Evolutionary conservation across 2,888 invertebrate genomes (phyloP).

Genomic region (Perdita meconis): DNA sequence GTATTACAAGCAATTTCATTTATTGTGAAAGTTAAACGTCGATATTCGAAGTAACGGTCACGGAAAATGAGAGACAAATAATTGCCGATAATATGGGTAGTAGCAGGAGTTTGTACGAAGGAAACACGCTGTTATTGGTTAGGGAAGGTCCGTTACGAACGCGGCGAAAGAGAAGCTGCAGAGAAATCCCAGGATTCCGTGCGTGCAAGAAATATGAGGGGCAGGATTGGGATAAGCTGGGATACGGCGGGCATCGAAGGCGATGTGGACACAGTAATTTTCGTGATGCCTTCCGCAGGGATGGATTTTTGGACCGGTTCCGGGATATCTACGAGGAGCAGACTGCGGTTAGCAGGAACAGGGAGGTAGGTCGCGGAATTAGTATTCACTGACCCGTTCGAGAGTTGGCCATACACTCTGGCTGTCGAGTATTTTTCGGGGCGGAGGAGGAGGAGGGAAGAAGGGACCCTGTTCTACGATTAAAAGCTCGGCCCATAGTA

Average conservation of each 20-base stretch:
- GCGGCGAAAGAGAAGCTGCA: no score
- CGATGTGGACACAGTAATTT: constrained; percentile 27
- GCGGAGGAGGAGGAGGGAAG: neutral
- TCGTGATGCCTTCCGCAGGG: constrained; percentile 27
- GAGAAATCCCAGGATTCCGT: neutral
- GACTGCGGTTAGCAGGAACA: constrained; percentile 31
- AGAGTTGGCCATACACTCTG: constrained; percentile 35
- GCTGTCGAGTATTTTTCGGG: constrained; percentile 13
- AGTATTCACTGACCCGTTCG: constrained; percentile 46
- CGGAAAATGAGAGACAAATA: no score
- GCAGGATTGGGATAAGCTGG: neutral
- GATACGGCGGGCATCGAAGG: constrained; percentile 1
- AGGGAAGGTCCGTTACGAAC: no score
- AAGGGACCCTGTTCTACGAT: constrained; percentile 13
- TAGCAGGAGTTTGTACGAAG: no score
- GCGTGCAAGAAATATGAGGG: neutral
- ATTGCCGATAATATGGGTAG: no score
- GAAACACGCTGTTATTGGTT: no score
- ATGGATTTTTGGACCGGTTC: constrained; percentile 33
- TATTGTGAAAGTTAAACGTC: no score
- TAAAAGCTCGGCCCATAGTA: constrained; percentile 1
- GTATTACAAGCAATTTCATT: no score
- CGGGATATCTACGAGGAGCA: constrained; percentile 12
- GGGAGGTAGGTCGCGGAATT: constrained; percentile 28
- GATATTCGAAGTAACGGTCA: no score